These are phyloP conservation scores for Thera obeliscata DNA, from an alignment of 2,888 invertebrate genomes.

Conservation along the genomic window DNA sequence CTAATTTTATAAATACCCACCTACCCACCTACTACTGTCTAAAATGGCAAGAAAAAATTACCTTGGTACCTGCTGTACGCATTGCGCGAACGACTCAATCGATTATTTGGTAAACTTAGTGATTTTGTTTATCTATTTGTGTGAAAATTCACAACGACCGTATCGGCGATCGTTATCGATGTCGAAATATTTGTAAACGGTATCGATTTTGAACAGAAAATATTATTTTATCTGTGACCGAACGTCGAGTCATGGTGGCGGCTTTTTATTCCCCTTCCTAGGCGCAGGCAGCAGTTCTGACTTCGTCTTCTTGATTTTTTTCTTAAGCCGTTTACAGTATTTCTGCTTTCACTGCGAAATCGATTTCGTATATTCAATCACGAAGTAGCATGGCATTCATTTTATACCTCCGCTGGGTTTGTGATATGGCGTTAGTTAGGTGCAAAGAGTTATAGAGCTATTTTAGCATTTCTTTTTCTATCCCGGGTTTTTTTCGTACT, in stretches of 20 bases:
- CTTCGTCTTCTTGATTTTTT: no score
- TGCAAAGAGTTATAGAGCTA: no score
- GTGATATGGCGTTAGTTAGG: no score
- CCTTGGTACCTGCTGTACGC: not conserved
- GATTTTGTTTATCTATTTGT: conserved; percentile 28
- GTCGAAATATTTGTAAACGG: conserved; percentile 82
- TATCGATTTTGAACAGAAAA: conserved; percentile 57
- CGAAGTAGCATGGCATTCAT: no score
- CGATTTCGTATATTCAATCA: no score
- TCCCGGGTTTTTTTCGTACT: no score
- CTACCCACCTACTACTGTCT: no score
- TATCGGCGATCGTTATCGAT: conserved; percentile 68
- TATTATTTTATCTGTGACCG: conserved; percentile 18
- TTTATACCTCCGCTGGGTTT: no score
- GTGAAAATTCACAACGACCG: conserved; percentile 36
- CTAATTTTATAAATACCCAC: not conserved
- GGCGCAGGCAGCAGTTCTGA: no score
- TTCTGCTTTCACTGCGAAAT: no score
- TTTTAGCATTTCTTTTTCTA: not conserved
- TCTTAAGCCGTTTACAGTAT: no score
- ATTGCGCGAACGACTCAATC: conserved; percentile 11
- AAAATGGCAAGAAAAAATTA: no score
- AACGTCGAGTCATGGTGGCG: conserved; percentile 63
- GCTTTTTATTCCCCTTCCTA: conserved; percentile 34
- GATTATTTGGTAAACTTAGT: conserved; percentile 12